Evolutionary conservation across 2,797 vertebrate species (phyloP).

Genomic region (Strix occidentalis): DNA sequence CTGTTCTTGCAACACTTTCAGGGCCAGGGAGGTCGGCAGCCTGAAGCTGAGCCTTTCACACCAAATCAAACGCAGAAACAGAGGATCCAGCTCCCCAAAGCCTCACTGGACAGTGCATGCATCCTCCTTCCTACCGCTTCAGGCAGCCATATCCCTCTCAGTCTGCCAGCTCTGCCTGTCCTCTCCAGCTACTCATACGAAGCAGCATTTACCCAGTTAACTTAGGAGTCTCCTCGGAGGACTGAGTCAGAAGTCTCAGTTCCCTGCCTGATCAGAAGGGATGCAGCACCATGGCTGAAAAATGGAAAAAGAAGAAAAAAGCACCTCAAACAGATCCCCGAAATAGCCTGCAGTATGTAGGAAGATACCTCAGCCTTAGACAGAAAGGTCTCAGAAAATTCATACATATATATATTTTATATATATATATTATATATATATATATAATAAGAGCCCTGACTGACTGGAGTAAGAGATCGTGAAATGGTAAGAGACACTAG

Average conservation of each 20-base stretch:
- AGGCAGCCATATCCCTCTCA: background rate
- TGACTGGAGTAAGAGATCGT: background rate
- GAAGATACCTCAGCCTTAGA: background rate
- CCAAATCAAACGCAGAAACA: background rate
- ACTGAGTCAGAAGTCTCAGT: background rate
- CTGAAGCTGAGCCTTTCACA: background rate
- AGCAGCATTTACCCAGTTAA: background rate
- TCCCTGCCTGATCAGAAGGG: background rate
- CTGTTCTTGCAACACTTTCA: background rate
- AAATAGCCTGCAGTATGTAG: background rate
- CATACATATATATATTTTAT: background rate
- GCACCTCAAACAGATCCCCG: background rate
- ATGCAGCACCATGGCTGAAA: background rate
- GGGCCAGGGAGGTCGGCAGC: background rate
- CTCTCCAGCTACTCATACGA: background rate
- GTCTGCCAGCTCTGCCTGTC: background rate
- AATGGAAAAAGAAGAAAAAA: background rate
- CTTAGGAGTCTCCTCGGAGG: background rate
- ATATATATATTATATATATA: too few relatives aligned
- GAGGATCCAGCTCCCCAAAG: background rate
- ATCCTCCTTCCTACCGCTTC: background rate
- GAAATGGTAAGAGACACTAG: background rate
- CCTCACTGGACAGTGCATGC: accelerated
- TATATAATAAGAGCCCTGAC: background rate
- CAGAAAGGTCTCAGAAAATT: background rate